phyloP scores from a whole-genome alignment of 2,797 vertebrate genomes.

The Gorsachius magnificus region DNA sequence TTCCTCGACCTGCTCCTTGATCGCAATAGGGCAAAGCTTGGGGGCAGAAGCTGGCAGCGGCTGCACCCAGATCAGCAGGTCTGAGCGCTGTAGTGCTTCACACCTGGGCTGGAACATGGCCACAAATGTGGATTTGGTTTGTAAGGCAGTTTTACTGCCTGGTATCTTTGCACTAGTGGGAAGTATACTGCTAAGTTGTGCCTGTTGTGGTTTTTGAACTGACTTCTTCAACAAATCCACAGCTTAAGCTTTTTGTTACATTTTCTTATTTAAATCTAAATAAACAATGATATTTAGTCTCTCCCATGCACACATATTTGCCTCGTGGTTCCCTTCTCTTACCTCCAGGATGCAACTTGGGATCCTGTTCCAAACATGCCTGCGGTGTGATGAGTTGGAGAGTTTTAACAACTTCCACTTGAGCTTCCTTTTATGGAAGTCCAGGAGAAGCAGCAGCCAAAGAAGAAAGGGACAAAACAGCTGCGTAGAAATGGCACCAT shows the following conservation, averaged over 20 bases:
- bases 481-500: neutral
- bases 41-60: neutral
- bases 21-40: neutral
- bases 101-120: neutral
- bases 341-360: neutral
- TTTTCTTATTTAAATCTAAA: neutral
- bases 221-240: neutral
- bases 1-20: neutral
- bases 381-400: neutral
- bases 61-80: accelerated
- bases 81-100: neutral
- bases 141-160: neutral
- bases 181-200: neutral
- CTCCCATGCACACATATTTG: neutral
- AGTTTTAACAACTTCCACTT: neutral
- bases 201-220: neutral
- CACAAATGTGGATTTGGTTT: neutral
- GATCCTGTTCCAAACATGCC: neutral
- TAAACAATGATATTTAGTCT: neutral
- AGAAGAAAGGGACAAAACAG: neutral
- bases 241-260: neutral
- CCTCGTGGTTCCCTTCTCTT: neutral
- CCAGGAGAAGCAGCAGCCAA: neutral
- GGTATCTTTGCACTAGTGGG: neutral
- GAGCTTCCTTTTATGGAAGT: neutral